These are phyloP conservation scores for Hoplodrina blanda DNA, from an alignment of 2,888 invertebrate genomes.

Conservation along the genomic window DNA sequence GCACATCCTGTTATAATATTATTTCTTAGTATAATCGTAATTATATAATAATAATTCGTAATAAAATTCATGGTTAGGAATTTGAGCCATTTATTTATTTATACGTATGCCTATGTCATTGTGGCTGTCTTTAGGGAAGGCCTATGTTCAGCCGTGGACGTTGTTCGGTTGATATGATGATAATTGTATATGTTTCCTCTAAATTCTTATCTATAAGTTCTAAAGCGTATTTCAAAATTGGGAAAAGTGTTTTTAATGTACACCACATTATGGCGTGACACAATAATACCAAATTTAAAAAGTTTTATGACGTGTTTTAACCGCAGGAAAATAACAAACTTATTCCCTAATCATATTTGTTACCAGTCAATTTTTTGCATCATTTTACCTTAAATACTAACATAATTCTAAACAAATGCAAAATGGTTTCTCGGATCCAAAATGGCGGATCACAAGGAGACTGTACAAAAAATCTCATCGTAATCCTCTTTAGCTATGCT, in stretches of 20 bases:
- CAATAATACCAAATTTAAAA: not conserved
- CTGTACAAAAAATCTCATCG: constrained; percentile 5
- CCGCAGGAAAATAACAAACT: constrained; percentile 21
- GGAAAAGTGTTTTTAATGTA: not conserved
- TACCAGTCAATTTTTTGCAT: not conserved
- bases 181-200: too few species aligned
- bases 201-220: not conserved
- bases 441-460: not conserved
- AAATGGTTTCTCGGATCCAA: constrained; percentile 8
- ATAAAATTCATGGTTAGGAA: too few species aligned
- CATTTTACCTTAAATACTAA: constrained; percentile 1
- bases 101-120: too few species aligned
- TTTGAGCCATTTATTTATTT: too few species aligned
- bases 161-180: too few species aligned
- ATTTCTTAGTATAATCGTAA: too few species aligned
- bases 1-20: not conserved
- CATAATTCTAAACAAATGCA: constrained; percentile 16
- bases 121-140: too few species aligned
- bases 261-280: not conserved
- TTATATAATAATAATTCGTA: too few species aligned
- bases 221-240: too few species aligned
- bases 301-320: constrained; percentile 15
- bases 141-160: too few species aligned
- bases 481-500: constrained; percentile 27
- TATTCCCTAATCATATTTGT: constrained; percentile 1